Evolutionary conservation across 2,797 vertebrate genomes (phyloP), one percentile per base, ranked within the genome.

Genomic region (Jordanella pulchra): DNA sequence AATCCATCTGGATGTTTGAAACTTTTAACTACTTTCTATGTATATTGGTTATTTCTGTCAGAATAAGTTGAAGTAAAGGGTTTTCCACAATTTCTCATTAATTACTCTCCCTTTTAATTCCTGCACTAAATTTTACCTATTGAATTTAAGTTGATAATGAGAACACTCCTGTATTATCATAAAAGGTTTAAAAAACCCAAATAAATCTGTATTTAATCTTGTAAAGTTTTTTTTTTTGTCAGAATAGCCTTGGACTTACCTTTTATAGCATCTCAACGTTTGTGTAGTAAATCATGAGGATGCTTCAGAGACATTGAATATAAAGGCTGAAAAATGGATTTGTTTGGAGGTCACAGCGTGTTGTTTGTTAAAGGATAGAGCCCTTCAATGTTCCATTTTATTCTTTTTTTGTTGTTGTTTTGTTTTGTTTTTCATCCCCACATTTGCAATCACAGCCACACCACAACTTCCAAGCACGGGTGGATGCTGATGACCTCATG

Each of bases 221-320:
- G 61, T 78, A 63, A 74, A 39, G 65, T 39, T 3, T 48, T 75
- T 35, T 73, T 79, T 42, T 69, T 56, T 65, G 61, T 65, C 54
- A 12, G 65, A 78, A 69, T 7, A 35, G 50, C 69, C 44, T 69
- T 69, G 67, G 65, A 85, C 79, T 79, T 65, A 75, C 63, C 51
- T 76, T 77, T 82, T 72, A 76, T 78, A 53, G 58, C 71, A 75
- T 80, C 72, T 82, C 65, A 67, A 45, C 68, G 69, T 77, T 65
- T 76, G 73, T 78, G 77, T 86, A 84, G 79, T 23, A 80, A 84
- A 88, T 79, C 70, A 75, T 72, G 75, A 78, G 58, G 17, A 61
- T 55, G 69, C 64, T 76, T 72, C 23, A 15, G 66, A 80, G 69
- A 79, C 67, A n/a, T 69, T 53, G 72, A 84, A 79, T 67, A 64